These are phyloP conservation scores for Drosophila quinaria DNA, from an alignment of 2,888 invertebrate genomes.

Conservation along the genomic window DNA sequence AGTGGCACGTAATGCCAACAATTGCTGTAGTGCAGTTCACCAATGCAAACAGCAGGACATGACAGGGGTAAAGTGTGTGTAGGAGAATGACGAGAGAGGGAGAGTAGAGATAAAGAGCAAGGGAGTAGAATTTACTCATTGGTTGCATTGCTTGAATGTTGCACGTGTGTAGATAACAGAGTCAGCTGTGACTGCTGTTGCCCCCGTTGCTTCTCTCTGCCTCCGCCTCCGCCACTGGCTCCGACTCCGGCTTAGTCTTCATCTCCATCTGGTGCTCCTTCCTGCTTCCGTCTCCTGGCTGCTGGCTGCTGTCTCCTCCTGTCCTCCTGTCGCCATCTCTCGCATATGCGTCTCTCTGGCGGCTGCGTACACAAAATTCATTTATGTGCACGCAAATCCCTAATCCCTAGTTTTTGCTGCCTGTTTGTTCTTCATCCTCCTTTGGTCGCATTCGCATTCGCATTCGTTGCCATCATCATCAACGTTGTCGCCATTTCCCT, in stretches of 20 bases:
- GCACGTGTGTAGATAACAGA: conserved; percentile 75
- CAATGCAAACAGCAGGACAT: conserved; percentile 65
- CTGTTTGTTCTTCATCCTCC: conserved; percentile 63
- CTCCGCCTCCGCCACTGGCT: conserved; percentile 16
- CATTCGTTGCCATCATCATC: conserved; percentile 17
- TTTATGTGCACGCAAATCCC: conserved; percentile 81
- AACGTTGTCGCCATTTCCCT: conserved; percentile 13
- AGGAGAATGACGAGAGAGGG: neutral
- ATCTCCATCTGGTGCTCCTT: conserved; percentile 25
- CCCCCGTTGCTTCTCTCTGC: conserved; percentile 23
- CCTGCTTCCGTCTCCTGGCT: conserved; percentile 8
- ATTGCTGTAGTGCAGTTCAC: conserved; percentile 74
- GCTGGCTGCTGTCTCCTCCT: neutral
- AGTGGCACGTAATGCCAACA: conserved; percentile 84
- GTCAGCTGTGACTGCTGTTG: conserved; percentile 7
- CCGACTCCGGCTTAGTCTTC: conserved; percentile 12
- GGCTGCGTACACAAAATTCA: conserved; percentile 79
- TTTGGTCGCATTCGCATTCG: conserved; percentile 8
- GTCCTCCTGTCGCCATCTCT: neutral
- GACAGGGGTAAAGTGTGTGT: neutral
- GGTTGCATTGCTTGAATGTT: conserved; percentile 75
- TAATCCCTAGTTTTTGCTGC: conserved; percentile 78
- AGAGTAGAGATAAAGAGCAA: neutral
- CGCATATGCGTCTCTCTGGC: conserved; percentile 37
- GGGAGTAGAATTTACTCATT: conserved; percentile 47